phyloP scores from a whole-genome alignment of 2,797 vertebrate genomes.

The Triplophysa bombifrons region DNA sequence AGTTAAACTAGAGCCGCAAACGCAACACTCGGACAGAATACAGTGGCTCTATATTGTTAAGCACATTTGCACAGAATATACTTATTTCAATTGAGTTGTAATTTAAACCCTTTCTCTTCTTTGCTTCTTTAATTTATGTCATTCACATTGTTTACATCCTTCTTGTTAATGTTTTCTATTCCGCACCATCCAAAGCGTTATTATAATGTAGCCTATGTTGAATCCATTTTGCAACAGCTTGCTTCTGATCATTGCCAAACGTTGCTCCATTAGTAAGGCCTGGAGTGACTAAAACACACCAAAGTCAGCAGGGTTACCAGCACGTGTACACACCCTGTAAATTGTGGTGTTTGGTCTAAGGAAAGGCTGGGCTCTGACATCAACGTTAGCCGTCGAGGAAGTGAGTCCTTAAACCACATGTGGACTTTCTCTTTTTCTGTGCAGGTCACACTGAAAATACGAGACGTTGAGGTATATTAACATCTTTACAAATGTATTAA shows the following conservation, averaged over 20 bases:
- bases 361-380: slow-evolving; percentile 20
- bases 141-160: slow-evolving; percentile 44
- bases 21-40: not conserved
- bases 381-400: slow-evolving; percentile 16
- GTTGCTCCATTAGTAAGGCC: slow-evolving; percentile 61
- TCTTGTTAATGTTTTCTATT: slow-evolving; percentile 38
- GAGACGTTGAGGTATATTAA: slow-evolving; percentile 18
- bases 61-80: slow-evolving; percentile 30
- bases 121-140: slow-evolving; percentile 29
- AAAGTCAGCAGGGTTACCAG: slow-evolving; percentile 54
- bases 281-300: slow-evolving; percentile 56
- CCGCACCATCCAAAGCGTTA: slow-evolving; percentile 5
- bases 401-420: slow-evolving; percentile 35
- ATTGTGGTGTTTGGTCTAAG: slow-evolving; percentile 24
- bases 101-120: slow-evolving; percentile 15
- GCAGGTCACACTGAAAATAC: slow-evolving; percentile 43
- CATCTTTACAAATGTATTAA: slow-evolving; percentile 15
- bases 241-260: slow-evolving; percentile 62
- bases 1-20: slow-evolving; percentile 53
- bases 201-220: not conserved
- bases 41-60: slow-evolving; percentile 23
- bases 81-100: slow-evolving; percentile 4
- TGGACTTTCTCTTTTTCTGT: slow-evolving; percentile 48
- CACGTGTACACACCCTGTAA: slow-evolving; percentile 44
- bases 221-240: slow-evolving; percentile 61